phyloP scores from a whole-genome alignment of 2,113 vertebrate species.

The Gyps fulvus region DNA sequence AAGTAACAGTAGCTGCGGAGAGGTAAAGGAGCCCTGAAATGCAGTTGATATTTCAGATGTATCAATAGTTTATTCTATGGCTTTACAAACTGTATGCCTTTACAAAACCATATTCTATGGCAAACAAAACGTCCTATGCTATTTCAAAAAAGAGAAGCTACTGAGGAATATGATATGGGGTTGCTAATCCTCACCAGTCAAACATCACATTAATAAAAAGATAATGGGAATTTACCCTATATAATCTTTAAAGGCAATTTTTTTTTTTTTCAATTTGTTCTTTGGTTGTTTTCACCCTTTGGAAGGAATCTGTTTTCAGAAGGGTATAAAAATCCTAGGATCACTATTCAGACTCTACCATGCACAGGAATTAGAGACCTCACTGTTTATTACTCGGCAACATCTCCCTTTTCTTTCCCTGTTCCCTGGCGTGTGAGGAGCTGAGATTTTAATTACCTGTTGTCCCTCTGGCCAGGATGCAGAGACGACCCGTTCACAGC shows the following conservation, averaged over 20 bases:
- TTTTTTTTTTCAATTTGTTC: not conserved
- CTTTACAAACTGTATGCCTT: not conserved
- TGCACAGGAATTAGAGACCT: not conserved
- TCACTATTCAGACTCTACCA: not conserved
- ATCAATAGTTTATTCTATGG: not conserved
- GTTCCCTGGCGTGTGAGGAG: not conserved
- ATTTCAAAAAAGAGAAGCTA: not conserved
- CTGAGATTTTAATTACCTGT: not conserved
- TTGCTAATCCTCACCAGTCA: not conserved
- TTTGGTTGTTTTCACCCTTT: not conserved
- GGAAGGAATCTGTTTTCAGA: not conserved
- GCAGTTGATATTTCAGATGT: not conserved
- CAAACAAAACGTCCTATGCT: not conserved
- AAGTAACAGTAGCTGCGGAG: not conserved
- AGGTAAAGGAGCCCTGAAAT: not conserved
- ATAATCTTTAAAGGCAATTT: not conserved
- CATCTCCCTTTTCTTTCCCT: not conserved
- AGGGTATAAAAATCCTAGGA: not conserved
- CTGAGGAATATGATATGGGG: not conserved
- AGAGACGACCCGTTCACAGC: not conserved
- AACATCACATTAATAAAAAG: not conserved
- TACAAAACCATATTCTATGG: not conserved
- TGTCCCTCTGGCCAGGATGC: not conserved
- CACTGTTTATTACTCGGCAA: rapidly evolving
- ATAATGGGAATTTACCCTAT: not conserved